These are phyloP conservation scores for Canis aureus DNA, from an alignment of 2,113 vertebrate species.

Conservation along the genomic window DNA sequence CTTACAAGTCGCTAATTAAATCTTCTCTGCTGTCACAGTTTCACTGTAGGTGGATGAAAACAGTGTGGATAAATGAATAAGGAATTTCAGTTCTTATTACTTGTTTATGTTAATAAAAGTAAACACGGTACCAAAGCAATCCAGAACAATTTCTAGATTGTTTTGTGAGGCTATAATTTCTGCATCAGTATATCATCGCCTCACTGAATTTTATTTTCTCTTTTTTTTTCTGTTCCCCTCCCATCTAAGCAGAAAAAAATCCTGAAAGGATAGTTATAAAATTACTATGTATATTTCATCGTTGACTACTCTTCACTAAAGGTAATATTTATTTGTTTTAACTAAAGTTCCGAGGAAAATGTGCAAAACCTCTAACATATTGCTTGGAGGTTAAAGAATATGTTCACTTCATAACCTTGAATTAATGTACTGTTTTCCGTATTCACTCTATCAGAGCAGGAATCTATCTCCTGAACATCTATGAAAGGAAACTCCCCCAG, in stretches of 20 bases:
- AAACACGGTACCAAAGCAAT: not conserved
- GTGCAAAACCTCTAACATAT: constrained; percentile 36
- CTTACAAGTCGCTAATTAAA: not conserved
- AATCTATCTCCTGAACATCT: constrained; percentile 27
- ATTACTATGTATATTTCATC: constrained; percentile 7
- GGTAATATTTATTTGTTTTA: constrained; percentile 68
- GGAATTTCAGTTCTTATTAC: not conserved
- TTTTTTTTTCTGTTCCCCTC: not conserved
- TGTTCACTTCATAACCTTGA: constrained; percentile 66
- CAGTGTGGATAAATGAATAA: not conserved
- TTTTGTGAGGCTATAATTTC: not conserved
- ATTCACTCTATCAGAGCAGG: not conserved
- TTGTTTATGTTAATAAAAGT: not conserved
- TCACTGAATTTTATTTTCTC: not conserved
- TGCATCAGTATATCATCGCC: not conserved
- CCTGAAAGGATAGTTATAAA: not conserved
- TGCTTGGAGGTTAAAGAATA: constrained; percentile 60
- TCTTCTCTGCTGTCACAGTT: not conserved
- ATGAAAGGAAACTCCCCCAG: constrained; percentile 58
- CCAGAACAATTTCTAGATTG: not conserved
- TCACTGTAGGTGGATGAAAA: not conserved
- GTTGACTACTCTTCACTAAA: constrained; percentile 57
- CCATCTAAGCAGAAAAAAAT: not conserved
- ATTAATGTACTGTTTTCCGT: constrained; percentile 55
- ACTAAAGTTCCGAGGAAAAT: constrained; percentile 68